Evolutionary conservation across 1,140 invertebrate species (phyloP), one percentile per base, ranked within the genome.

Genomic region (Drosophila eugracilis): DNA sequence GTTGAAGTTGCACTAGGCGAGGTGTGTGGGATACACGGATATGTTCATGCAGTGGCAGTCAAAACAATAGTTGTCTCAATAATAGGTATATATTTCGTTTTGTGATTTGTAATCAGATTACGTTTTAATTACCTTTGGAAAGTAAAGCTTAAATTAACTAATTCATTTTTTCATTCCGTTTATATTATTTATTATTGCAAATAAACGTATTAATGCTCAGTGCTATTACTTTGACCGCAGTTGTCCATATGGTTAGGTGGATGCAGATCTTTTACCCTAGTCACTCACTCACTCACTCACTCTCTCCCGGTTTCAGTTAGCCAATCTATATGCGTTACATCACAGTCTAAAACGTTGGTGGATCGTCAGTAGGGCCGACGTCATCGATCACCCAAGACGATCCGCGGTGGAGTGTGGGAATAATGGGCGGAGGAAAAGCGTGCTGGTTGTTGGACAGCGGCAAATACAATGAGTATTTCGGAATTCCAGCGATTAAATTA

Each of bases 321-420:
- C 57, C 55, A 69, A 60, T 67, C 52, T 63, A 55, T 22, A 54
- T 47, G 41, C 36, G 63, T 83, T 83, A 83, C 79, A 83, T 83
- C 75, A 79, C 63, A 71, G 69, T 48, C 34, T 17, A 47, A 9
- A 26, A 44, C 57, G 49, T 41, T 44, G 50, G 30, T 28, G 49
- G 30, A 45, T 42, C 15, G 14, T 14, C 22, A 53, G 44, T 57
- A 39, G 47, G 37, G 24, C 12, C 37, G 52, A 81, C 79, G 75
- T 70, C 79, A 78, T 45, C 53, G 77, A 80, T 58, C 60, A 42
- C 28, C 34, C 34, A 47, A 53, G 15, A 26, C 48, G 48, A 39
- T 14, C 19, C 6, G 30, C 32, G 36, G 24, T 47, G 48, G 17
- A 15, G 48, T 24, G 24, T 34, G 55, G 28, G 6, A 30, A n/a